Evolutionary conservation across 2,888 invertebrate species (phyloP).

Genomic region (Heliconius erato): DNA sequence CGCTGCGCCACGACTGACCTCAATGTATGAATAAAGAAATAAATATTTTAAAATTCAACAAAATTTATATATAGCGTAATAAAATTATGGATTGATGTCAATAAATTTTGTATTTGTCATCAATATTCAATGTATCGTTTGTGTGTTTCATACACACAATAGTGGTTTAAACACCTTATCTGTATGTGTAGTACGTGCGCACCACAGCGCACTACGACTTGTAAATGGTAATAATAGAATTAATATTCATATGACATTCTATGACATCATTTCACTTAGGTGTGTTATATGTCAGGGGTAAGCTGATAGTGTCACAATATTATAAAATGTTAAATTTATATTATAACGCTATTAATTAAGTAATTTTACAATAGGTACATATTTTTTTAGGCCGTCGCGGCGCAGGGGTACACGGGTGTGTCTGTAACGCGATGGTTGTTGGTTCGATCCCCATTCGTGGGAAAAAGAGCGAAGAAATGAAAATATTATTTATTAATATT

Average conservation of each 20-base stretch:
- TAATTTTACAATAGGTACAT: background rate
- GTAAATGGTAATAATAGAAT: slow-evolving; percentile 50
- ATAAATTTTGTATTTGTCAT: slow-evolving; percentile 3
- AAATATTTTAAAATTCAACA: background rate
- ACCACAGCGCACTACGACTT: slow-evolving; percentile 44
- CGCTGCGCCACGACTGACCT: too few relatives aligned
- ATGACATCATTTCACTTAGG: slow-evolving; percentile 49
- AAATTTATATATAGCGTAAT: background rate
- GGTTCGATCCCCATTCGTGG: too few relatives aligned
- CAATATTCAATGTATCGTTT: background rate
- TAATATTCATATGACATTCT: slow-evolving; percentile 49
- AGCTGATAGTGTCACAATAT: slow-evolving; percentile 29
- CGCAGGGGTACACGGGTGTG: too few relatives aligned
- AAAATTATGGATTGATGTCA: background rate
- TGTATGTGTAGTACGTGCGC: background rate
- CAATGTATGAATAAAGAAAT: background rate
- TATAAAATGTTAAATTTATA: background rate
- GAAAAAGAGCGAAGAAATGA: too few relatives aligned
- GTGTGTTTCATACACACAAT: background rate
- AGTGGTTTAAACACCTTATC: slow-evolving; percentile 15
- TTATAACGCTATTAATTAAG: background rate
- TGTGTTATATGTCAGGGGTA: slow-evolving; percentile 44
- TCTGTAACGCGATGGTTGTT: too few relatives aligned
- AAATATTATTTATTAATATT: too few relatives aligned
- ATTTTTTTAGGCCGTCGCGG: too few relatives aligned